A percentile compares a stretch with the other conserved stretches of the same genome.
Conservation (phyloP, 2,113 vertebrate genomes). For the Todiramphus saurophagus region DNA sequence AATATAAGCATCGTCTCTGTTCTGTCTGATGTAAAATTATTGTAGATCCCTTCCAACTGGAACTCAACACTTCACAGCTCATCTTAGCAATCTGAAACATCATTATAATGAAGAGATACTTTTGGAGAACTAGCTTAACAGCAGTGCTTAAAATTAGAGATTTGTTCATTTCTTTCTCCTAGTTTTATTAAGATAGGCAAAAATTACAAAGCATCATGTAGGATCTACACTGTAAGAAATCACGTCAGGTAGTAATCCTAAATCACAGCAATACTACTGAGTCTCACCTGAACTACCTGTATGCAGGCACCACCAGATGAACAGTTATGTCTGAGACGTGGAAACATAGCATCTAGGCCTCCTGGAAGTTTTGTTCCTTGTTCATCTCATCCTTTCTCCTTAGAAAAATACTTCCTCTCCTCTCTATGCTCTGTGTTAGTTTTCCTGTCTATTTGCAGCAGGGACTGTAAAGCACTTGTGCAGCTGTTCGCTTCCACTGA, state of each 20-base stretch:
- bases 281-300: not conserved
- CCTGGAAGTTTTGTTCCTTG: not conserved
- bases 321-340: not conserved
- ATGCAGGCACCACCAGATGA: not conserved
- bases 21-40: rapidly evolving
- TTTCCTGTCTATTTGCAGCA: constrained; percentile 1
- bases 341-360: not conserved
- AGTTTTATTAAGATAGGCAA: not conserved
- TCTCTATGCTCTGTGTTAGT: not conserved
- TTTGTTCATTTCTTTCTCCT: not conserved
- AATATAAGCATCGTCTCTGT: not conserved
- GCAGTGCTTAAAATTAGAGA: not conserved
- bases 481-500: not conserved
- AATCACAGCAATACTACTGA: not conserved
- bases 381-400: not conserved
- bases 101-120: not conserved
- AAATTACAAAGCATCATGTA: not conserved
- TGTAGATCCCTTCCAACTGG: not conserved
- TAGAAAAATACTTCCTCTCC: not conserved
- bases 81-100: not conserved
- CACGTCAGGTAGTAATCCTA: not conserved
- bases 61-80: not conserved
- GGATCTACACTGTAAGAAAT: not conserved
- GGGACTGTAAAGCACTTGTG: not conserved
- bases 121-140: not conserved